A percentile compares a stretch with the other conserved stretches of the same genome.
Evolutionary conservation across 2,113 vertebrate species (phyloP).

Genomic region (Chaenogobius annularis): DNA sequence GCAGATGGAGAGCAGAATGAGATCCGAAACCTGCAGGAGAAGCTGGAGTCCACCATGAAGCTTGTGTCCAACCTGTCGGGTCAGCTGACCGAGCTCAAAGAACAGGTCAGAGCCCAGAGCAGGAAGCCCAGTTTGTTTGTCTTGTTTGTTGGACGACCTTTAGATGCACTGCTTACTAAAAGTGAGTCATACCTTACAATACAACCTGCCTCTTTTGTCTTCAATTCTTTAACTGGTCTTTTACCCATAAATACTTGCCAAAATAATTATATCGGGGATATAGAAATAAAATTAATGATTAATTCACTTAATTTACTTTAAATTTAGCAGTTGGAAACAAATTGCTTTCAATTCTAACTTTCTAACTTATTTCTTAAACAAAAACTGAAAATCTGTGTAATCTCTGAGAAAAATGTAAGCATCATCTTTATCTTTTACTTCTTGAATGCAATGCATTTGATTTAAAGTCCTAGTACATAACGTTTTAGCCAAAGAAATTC

Average conservation of each 20-base stretch:
- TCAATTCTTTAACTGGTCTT: background rate
- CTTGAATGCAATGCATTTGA: too few relatives aligned
- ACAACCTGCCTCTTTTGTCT: background rate
- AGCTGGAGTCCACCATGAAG: slow-evolving; percentile 96
- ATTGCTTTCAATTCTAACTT: too few relatives aligned
- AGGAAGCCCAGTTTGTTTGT: slow-evolving; percentile 2
- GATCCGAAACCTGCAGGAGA: slow-evolving; percentile 95
- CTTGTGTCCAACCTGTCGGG: slow-evolving; percentile 93
- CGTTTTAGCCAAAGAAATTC: too few relatives aligned
- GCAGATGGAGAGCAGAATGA: slow-evolving; percentile 97
- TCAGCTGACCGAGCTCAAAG: slow-evolving; percentile 94
- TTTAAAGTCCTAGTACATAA: too few relatives aligned
- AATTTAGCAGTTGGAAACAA: too few relatives aligned
- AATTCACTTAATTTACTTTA: too few relatives aligned
- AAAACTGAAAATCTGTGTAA: too few relatives aligned
- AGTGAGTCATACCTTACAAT: slow-evolving; percentile 62
- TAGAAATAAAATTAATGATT: background rate
- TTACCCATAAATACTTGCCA: background rate
- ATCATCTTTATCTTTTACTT: too few relatives aligned
- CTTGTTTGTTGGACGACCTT: slow-evolving; percentile 33
- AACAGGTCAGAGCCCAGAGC: slow-evolving; percentile 81
- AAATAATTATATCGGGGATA: background rate
- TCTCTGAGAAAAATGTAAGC: too few relatives aligned
- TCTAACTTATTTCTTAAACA: too few relatives aligned
- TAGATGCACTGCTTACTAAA: slow-evolving; percentile 51